Base-by-base conservation (phyloP, 2,113 vertebrate genomes). In the Archocentrus centrarchus region DNA sequence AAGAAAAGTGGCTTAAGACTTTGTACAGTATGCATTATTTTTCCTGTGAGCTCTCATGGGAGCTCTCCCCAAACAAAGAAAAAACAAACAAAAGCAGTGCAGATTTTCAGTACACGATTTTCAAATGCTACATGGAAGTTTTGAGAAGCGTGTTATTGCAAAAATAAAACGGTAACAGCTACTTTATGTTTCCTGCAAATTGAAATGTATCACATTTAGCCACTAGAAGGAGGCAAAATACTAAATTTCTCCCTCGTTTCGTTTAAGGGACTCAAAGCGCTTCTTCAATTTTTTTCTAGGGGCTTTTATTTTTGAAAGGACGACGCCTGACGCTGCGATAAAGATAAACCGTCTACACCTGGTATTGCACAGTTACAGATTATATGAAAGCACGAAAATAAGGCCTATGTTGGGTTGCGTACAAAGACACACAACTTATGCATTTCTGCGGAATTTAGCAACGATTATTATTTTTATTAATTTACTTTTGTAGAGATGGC, bases 171-270 rank as follows among this genome's bases (percentile, higher is more conserved):
- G 22, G 3, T 50, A 30, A 30, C 15, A 7, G 39, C 39, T 30
- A 50, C 5, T 44, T 11, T 3, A 44, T 44, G 17, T 70, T 53
- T 70, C 24, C 10, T 50, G 41, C 5, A 60, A 9, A 61, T 37
- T 60, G 6, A 59, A 53, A 63, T 60, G 2, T 2, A 11, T 37
- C 5, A n/a, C 17, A 50, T 41, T 24, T 2, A 15, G 14, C 53
- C 86, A 83, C 78, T 68, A 87, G 89, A 77, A 47, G 47, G 60
- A 44, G 41, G 82, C 75, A 83, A 22, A 78, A 37, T 3, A 70
- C 37, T 11, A 1, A 7, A 27, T 41, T 14, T n/a, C 3, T 10
- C 1, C 13, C 1, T 7, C 4, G 20, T 41, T 37, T 20, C 4
- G 2, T 27, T 2, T 30, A 5, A 2, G 1, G 15, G 15, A 30